Evolutionary conservation across 2,113 vertebrate genomes (phyloP).

Genomic region (Beaufortia kweichowensis): DNA sequence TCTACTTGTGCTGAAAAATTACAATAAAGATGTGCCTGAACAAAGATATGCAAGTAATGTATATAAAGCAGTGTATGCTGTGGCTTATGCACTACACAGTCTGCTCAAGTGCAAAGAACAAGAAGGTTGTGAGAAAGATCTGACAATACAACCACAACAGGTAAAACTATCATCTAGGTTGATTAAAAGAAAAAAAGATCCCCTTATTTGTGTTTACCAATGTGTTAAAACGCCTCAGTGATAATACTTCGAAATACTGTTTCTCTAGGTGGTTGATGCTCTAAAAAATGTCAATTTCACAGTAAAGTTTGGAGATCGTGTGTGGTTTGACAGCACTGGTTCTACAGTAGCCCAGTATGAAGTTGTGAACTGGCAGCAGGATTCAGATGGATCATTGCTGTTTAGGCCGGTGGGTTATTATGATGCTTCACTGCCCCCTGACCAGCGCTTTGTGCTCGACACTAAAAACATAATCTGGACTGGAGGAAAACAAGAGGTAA

Average conservation of each 20-base stretch:
- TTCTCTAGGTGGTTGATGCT: background rate
- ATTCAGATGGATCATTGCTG: no score
- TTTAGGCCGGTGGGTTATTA: no score
- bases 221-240: background rate
- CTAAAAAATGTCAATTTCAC: background rate
- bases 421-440: no score
- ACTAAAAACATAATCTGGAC: no score
- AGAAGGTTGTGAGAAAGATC: no score
- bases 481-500: no score
- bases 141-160: constrained; percentile 61
- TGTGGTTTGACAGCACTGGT: constrained; percentile 13
- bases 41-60: constrained; percentile 70
- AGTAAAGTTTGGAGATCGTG: background rate
- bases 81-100: constrained; percentile 69
- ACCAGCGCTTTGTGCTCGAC: no score
- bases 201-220: constrained; percentile 27
- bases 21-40: constrained; percentile 66
- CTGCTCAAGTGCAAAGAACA: constrained; percentile 57
- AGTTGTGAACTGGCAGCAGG: no score
- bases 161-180: no score
- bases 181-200: no score
- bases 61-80: constrained; percentile 72
- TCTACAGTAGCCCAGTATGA: no score
- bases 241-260: background rate
- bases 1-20: constrained; percentile 55